phyloP scores from a whole-genome alignment of 2,797 vertebrate genomes.

The Coracias cyanogaster region DNA sequence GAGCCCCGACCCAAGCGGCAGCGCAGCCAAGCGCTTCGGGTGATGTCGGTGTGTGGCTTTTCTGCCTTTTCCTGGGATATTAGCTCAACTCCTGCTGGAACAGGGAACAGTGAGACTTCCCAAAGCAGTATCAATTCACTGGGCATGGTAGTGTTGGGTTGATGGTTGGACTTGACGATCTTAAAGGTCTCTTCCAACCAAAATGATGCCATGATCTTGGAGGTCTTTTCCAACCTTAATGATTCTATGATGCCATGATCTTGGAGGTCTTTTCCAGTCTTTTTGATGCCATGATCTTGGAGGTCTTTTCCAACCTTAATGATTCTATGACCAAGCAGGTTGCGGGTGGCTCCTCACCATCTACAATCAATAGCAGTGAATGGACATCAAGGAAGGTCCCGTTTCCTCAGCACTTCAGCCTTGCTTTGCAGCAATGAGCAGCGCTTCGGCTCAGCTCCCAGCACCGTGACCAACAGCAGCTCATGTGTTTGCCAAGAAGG shows the following conservation, averaged over 20 bases:
- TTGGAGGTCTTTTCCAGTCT: too few relatives aligned
- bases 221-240: too few relatives aligned
- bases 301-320: too few relatives aligned
- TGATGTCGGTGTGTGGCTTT: fast-evolving
- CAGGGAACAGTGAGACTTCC: not conserved
- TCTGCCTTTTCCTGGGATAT: not conserved
- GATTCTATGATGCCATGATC: too few relatives aligned
- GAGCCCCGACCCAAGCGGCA: fast-evolving
- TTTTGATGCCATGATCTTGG: too few relatives aligned
- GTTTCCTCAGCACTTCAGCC: too few relatives aligned
- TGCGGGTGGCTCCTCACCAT: not conserved
- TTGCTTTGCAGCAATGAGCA: fast-evolving
- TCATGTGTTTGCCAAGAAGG: not conserved
- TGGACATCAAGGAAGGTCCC: not conserved
- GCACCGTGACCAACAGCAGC: not conserved
- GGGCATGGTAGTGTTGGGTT: too few relatives aligned
- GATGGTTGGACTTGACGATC: too few relatives aligned
- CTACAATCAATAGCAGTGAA: not conserved
- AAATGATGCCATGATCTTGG: too few relatives aligned
- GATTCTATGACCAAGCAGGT: not conserved
- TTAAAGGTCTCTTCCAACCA: too few relatives aligned
- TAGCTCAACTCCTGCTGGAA: not conserved
- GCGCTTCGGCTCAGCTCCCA: not conserved
- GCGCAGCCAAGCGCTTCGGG: fast-evolving
- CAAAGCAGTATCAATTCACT: not conserved